Evolutionary conservation across 2,888 invertebrate species (phyloP).

Genomic region (Erynnis tages): DNA sequence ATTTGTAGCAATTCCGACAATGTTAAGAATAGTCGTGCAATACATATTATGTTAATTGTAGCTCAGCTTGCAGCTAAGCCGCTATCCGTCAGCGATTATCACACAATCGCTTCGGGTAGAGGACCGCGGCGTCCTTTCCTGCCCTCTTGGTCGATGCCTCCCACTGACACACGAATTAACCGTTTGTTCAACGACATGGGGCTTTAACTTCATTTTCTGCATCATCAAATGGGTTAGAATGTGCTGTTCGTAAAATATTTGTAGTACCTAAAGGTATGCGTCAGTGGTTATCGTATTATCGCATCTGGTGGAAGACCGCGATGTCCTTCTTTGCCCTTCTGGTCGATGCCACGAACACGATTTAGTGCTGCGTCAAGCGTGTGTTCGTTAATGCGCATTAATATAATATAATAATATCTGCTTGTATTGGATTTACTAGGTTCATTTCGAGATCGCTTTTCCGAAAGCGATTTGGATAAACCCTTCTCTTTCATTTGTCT

Average conservation of each 20-base stretch:
- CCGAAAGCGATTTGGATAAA: too few species aligned
- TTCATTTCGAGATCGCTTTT: too few species aligned
- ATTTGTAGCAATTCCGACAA: neutral
- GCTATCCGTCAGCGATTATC: constrained; percentile 45
- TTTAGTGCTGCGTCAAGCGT: constrained; percentile 8
- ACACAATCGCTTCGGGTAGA: constrained; percentile 54
- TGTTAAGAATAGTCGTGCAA: constrained; percentile 12
- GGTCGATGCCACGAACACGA: constrained; percentile 45
- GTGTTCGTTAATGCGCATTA: constrained; percentile 1
- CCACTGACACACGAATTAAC: constrained; percentile 41
- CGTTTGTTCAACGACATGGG: too few species aligned
- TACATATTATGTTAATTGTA: constrained; percentile 26
- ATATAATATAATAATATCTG: too few species aligned
- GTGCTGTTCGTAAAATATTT: too few species aligned
- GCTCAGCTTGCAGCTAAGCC: constrained; percentile 31
- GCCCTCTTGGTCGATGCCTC: constrained; percentile 57
- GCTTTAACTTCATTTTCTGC: too few species aligned
- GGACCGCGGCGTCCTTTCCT: constrained; percentile 65
- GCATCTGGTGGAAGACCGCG: constrained; percentile 60
- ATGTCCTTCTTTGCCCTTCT: constrained; percentile 69
- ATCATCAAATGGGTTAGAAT: too few species aligned
- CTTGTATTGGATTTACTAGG: too few species aligned
- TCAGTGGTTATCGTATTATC: constrained; percentile 46
- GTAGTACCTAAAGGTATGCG: too few species aligned
- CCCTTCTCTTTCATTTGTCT: too few species aligned